Evolutionary conservation across 2,888 invertebrate species (phyloP).

Genomic region (Halocaridina rubra): DNA sequence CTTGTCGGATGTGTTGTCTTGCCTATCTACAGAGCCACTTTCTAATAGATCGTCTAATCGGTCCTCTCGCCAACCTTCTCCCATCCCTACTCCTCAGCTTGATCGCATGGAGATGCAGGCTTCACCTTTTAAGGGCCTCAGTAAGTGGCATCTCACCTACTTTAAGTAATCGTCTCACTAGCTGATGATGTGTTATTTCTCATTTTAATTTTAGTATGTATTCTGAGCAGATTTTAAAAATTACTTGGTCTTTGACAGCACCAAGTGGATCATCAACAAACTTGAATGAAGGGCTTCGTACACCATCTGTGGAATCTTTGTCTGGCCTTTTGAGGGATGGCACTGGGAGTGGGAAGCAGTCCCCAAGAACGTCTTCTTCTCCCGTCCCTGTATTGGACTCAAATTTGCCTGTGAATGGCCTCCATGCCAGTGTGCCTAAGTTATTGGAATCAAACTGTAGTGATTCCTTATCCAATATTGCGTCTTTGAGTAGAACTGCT

Average conservation of each 20-base stretch:
- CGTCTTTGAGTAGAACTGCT: constrained; percentile 23
- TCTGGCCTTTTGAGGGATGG: neutral
- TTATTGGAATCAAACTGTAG: neutral
- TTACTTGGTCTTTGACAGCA: too few species aligned
- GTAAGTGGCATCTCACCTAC: constrained; percentile 50
- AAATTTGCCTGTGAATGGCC: neutral
- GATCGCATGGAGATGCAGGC: constrained; percentile 27
- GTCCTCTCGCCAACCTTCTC: constrained; percentile 42
- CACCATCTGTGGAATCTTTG: neutral
- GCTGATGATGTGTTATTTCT: too few species aligned
- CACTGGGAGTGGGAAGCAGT: neutral
- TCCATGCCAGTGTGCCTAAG: constrained; percentile 30
- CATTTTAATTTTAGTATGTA: too few species aligned
- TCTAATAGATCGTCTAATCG: constrained; percentile 44
- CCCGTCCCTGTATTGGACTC: neutral
- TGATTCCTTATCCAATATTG: neutral
- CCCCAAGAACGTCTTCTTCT: constrained; percentile 29
- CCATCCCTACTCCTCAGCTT: constrained; percentile 17
- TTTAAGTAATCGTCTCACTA: too few species aligned
- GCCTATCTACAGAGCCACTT: constrained; percentile 34
- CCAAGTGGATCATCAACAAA: constrained; percentile 15
- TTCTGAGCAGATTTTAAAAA: too few species aligned
- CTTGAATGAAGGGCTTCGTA: constrained; percentile 13
- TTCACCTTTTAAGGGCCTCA: constrained; percentile 25
- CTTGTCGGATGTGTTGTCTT: neutral